Evolutionary conservation across 2,888 invertebrate genomes (phyloP).

Genomic region (Pantelozetes paolii): DNA sequence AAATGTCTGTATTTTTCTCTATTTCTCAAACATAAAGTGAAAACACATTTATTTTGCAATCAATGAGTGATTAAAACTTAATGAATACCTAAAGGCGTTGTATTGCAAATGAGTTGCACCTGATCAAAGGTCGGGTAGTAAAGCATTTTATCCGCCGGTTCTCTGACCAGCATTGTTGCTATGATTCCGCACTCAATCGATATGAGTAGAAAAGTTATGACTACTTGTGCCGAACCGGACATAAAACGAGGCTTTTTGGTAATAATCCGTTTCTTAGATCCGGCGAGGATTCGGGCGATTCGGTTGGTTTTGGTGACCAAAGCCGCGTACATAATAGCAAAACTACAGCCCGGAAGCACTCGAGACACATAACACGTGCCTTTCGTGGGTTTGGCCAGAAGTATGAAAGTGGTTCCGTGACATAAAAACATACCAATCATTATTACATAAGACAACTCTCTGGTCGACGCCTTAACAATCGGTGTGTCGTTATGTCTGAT

Average conservation of each 20-base stretch:
- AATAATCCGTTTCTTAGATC: conserved; percentile 88
- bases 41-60: too few relatives aligned
- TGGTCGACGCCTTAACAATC: conserved; percentile 90
- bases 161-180: conserved; percentile 60
- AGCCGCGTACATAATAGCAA: conserved; percentile 94
- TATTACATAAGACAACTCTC: conserved; percentile 71
- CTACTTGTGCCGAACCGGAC: conserved; percentile 78
- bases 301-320: conserved; percentile 95
- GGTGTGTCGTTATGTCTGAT: conserved; percentile 84
- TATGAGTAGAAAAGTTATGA: conserved; percentile 77
- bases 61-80: not conserved
- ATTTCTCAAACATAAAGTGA: too few relatives aligned
- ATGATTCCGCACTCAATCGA: conserved; percentile 76
- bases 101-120: conserved; percentile 63
- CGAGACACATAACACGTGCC: conserved; percentile 84
- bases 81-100: conserved; percentile 57
- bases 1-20: too few relatives aligned
- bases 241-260: conserved; percentile 85
- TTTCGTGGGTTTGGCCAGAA: conserved; percentile 70
- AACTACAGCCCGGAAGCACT: conserved; percentile 87
- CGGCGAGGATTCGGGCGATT: conserved; percentile 92
- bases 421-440: conserved; percentile 75
- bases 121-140: conserved; percentile 57
- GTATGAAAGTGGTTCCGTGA: conserved; percentile 84
- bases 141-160: conserved; percentile 60